Conservation (phyloP, 30 jellyfish, hydroid and myxozoan species). For the Cassiopea xamachana region DNA sequence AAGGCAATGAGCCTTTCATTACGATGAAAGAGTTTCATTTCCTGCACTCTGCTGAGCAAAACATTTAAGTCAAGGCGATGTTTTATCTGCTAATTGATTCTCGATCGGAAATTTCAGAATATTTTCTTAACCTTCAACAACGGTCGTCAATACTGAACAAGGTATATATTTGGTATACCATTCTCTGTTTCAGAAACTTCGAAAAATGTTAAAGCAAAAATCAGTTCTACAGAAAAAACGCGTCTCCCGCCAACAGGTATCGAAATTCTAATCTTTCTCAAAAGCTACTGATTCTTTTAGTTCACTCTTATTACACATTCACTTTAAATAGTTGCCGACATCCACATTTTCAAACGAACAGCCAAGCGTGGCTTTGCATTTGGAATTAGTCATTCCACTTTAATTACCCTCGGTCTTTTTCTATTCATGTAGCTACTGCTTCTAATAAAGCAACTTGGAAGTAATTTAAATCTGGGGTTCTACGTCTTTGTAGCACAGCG, state of each 20-base stretch:
- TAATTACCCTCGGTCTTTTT: not conserved
- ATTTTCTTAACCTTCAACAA: not conserved
- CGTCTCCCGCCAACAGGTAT: slow-evolving; percentile 45
- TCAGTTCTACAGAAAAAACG: slow-evolving; percentile 62
- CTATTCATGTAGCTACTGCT: not conserved
- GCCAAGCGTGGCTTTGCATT: not conserved
- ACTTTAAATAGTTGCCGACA: slow-evolving; percentile 41
- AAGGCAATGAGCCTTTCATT: not conserved
- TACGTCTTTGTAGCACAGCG: too few relatives aligned
- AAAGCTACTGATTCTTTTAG: slow-evolving; percentile 4
- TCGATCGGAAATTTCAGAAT: not conserved
- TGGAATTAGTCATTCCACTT: not conserved
- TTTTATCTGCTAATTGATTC: not conserved
- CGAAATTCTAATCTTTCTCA: slow-evolving; percentile 29
- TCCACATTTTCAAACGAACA: not conserved
- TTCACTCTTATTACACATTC: slow-evolving; percentile 37
- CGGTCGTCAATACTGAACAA: not conserved
- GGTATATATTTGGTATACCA: slow-evolving; percentile 64
- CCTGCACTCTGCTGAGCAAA: not conserved
- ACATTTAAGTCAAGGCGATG: not conserved
- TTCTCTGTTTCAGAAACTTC: slow-evolving; percentile 71
- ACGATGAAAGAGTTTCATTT: not conserved
- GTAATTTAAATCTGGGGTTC: not conserved
- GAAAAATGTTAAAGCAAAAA: slow-evolving; percentile 63
- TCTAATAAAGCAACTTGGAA: not conserved